Conservation (phyloP, 1,140 invertebrate genomes). For the Ylistrum balloti region DNA sequence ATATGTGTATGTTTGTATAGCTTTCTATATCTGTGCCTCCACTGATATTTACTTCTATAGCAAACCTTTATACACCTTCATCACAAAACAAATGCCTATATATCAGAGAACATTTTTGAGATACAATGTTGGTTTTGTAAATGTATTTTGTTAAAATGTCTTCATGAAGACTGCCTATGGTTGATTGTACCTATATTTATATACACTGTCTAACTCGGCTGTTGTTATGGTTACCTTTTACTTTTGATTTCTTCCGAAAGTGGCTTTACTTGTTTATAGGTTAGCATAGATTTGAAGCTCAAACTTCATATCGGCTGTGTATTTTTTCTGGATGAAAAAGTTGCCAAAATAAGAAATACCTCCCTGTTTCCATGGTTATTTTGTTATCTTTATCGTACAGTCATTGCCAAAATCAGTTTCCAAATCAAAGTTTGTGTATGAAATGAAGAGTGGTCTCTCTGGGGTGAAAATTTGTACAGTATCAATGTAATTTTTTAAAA, state of each 20-base stretch:
- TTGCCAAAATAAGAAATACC: slow-evolving; percentile 14
- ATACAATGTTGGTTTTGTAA: background rate
- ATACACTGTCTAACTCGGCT: background rate
- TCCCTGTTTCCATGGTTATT: background rate
- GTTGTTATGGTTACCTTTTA: background rate
- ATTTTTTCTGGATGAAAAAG: background rate
- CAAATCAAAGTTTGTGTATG: background rate
- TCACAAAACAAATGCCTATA: background rate
- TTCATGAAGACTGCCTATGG: no score
- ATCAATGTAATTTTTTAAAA: background rate
- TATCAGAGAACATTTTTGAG: background rate
- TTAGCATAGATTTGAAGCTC: background rate
- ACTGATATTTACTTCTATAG: no score
- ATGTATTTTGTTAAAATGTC: no score
- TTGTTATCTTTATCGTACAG: background rate
- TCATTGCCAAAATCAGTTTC: slow-evolving; percentile 1
- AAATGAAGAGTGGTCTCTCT: background rate
- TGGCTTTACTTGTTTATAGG: background rate
- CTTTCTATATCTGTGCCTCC: no score
- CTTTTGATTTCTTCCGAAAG: background rate
- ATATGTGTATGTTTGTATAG: background rate
- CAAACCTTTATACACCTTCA: background rate
- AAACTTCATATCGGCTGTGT: background rate
- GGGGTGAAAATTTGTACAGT: no score
- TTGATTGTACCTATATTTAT: no score